Evolutionary conservation across 2,888 invertebrate genomes (phyloP), one percentile per base, ranked within the genome.

Genomic region (Apomyelois bistriatella): DNA sequence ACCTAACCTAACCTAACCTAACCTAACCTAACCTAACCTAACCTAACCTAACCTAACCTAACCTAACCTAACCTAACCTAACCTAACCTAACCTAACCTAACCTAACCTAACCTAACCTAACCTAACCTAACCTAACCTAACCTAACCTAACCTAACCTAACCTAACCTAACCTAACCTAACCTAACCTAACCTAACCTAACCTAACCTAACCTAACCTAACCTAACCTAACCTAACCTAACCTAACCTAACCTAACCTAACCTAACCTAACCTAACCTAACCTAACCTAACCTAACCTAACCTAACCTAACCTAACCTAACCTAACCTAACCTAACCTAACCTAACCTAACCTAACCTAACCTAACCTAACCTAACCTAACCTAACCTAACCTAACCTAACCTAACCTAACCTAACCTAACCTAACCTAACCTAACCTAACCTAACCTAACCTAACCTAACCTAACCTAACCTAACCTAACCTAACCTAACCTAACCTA

Each of bases 121-220:
- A 56, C 60, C 58, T 57, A 58, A 58, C 60, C 58, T 59, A 61
- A 58, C 61, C 59, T 58, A 59, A 59, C 61, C 59, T 59, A 61
- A 61, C 58, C 55, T 60, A 55, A 56, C 55, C 57, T 54, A 53
- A 54, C 58, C 17, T 35, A 35, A 55, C 56, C 56, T 56, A 58
- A 56, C 57, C 54, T 54, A 58, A 56, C 51, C 52, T 52, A 52
- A 55, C 56, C 56, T 56, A 58, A 56, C 57, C 54, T 54, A 58
- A 56, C 57, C 60, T 57, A 59, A 57, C 57, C 56, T 57, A 47
- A 47, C 52, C 52, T 52, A 47, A 47, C 53, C 53, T 53, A 49
- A 38, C 48, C 49, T 53, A 50, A 50, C 53, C 53, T 54, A 50
- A 50, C 53, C 53, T 54, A 50, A 50, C 53, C 53, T 56, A 56